Base-by-base conservation (phyloP, 1,140 invertebrate species). In the Akabosia matsudoensis region DNA sequence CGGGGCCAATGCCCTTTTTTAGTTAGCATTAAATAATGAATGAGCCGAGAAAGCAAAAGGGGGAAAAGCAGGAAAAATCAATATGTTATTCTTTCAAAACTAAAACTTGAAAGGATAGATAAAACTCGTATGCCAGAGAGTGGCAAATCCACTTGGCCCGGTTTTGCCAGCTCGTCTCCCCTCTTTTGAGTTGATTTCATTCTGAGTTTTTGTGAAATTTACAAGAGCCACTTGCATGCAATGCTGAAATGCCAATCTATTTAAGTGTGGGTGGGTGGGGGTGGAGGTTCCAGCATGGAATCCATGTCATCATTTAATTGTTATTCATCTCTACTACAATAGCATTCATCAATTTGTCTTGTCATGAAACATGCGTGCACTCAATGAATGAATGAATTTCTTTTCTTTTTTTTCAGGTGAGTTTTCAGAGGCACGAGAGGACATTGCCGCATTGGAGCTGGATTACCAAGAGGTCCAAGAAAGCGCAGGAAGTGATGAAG, bases 371-470 rank as follows among this genome's bases (percentile, higher is more conserved):
- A 56, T 56, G 10, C 54, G 37, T 45, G 37, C 22, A 24, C 14
- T 4, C 54, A 56, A 10, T 56, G 54, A n/a, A 56, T 13, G 24
- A 10, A 13, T 56, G 33, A 7, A 73, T 73, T 52, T 14, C 3
- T 83, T 30, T 82, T 33, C n/a, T 76, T 70, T 56, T 78, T 18
- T 64, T 45, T 78, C 71, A 82, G 87, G 88, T 64, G 87, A 88
- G 82, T 88, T 88, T 83, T 83, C 86, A 16, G 88, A 88, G 83
- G 88, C 88, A 22, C 82, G 88, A 52, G 87, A 89, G 79, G 88
- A 89, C 83, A 77, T 89, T 71, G 87, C 87, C 24, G 87, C 84
- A 34, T 82, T 85, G 26, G 86, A 86, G 80, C 82, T 86, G 73
- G 87, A 88, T 80, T 88, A 88, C 80, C 84, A 86, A 56, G 87